Conservation (phyloP, 2,888 invertebrate species). For the Oxytorus armatus region DNA sequence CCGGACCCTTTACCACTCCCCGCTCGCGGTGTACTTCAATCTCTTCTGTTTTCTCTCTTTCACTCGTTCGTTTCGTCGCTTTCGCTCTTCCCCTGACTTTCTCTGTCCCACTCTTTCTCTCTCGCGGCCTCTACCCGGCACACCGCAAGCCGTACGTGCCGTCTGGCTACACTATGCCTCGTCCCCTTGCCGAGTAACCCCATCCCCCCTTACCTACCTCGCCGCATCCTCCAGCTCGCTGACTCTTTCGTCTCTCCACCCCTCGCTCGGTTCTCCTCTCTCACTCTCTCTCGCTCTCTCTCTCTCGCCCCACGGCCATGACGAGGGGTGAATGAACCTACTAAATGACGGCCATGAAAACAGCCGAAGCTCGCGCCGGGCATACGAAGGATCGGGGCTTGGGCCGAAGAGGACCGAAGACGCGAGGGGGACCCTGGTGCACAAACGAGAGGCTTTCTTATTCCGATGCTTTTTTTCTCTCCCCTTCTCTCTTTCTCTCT, state of each 20-base stretch:
- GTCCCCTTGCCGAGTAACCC: conserved; percentile 63
- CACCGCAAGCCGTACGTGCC: conserved; percentile 78
- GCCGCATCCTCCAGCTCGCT: conserved; percentile 63
- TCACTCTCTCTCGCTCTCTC: conserved; percentile 59
- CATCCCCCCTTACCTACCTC: conserved; percentile 63
- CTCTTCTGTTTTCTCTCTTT: conserved; percentile 60
- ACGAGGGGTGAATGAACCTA: conserved; percentile 84
- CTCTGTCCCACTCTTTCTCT: conserved; percentile 61
- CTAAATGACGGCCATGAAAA: conserved; percentile 85
- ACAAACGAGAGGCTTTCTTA: conserved; percentile 39
- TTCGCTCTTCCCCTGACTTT: conserved; percentile 60
- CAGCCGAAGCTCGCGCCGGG: conserved; percentile 81
- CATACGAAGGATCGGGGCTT: conserved; percentile 80
- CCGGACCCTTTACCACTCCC: conserved; percentile 44
- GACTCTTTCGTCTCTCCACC: conserved; percentile 66
- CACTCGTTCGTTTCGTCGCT: conserved; percentile 60
- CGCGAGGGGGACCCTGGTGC: conserved; percentile 70
- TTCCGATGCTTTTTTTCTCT: conserved; percentile 58
- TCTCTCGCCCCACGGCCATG: conserved; percentile 74
- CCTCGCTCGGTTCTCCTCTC: conserved; percentile 56
- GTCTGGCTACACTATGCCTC: conserved; percentile 76
- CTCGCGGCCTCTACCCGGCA: conserved; percentile 69
- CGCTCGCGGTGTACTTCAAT: conserved; percentile 57
- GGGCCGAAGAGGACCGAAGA: conserved; percentile 79
- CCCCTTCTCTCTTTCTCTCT: conserved; percentile 53